phyloP scores from a whole-genome alignment of 1,140 invertebrate genomes.

The Micrasema minimum region DNA sequence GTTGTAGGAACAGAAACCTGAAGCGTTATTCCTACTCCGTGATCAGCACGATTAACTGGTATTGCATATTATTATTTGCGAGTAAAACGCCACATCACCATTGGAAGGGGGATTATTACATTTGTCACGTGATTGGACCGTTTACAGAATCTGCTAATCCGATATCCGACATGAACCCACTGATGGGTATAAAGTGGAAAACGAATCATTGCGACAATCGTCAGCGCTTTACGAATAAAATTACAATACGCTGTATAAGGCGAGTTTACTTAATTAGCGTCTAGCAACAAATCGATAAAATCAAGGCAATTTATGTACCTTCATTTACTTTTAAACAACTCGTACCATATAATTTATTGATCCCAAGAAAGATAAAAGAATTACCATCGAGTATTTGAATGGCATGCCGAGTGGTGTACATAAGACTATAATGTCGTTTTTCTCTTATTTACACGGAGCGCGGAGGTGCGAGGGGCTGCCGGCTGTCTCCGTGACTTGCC shows the following conservation, averaged over 20 bases:
- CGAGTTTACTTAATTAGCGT: slow-evolving; percentile 2
- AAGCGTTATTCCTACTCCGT: background rate
- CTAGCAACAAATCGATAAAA: background rate
- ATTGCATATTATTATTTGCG: background rate
- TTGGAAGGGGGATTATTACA: slow-evolving; percentile 6
- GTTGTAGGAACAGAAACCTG: background rate
- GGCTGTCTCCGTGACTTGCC: slow-evolving; percentile 14
- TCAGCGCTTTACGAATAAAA: background rate
- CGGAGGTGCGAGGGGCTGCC: too few relatives aligned
- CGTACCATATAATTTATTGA: too few relatives aligned
- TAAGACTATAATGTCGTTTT: slow-evolving; percentile 21
- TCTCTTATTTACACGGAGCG: background rate
- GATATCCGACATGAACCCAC: background rate
- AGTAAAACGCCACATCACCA: background rate
- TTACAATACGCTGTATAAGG: background rate
- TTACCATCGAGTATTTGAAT: slow-evolving; percentile 12
- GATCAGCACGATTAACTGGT: background rate
- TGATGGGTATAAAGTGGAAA: background rate
- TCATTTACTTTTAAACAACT: background rate
- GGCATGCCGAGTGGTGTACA: slow-evolving; percentile 2
- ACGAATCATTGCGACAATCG: background rate
- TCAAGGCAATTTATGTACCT: background rate
- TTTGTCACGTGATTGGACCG: slow-evolving; percentile 33
- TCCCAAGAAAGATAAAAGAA: too few relatives aligned
- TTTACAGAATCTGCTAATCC: slow-evolving; percentile 18